Percentiles rank a stretch among this genome's conserved stretches.
phyloP scores from a whole-genome alignment of 1,140 invertebrate species.

The Eubasilissa regina region DNA sequence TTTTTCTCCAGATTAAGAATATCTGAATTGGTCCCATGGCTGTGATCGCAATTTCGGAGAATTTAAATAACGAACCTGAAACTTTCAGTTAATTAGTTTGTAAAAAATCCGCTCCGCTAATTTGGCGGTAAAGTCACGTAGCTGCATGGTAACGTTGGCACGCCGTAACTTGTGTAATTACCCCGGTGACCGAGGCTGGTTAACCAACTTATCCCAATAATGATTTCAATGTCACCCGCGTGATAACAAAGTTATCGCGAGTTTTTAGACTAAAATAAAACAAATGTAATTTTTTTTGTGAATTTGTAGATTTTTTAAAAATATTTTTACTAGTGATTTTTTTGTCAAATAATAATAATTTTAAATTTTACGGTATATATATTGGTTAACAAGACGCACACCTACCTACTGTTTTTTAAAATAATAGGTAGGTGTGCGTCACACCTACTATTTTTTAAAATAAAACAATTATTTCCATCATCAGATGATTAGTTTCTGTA shows the following conservation, averaged over 20 bases:
- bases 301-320: too few relatives aligned
- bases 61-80: slow-evolving; percentile 48
- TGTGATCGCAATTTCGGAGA: slow-evolving; percentile 15
- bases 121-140: not conserved
- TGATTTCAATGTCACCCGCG: not conserved
- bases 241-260: not conserved
- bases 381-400: too few relatives aligned
- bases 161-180: slow-evolving; percentile 57
- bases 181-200: slow-evolving; percentile 36
- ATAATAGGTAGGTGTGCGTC: too few relatives aligned
- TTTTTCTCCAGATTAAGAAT: not conserved
- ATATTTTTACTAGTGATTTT: too few relatives aligned
- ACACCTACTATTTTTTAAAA: too few relatives aligned
- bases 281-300: too few relatives aligned
- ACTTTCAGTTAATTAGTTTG: slow-evolving; percentile 50
- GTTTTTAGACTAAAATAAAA: not conserved
- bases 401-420: too few relatives aligned
- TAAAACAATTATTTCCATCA: too few relatives aligned
- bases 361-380: too few relatives aligned
- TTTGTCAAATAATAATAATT: too few relatives aligned
- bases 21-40: not conserved
- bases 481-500: too few relatives aligned
- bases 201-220: not conserved
- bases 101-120: slow-evolving; percentile 37
- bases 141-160: slow-evolving; percentile 47